These are phyloP conservation scores for Ictalurus punctatus DNA, from an alignment of 2,113 vertebrate species.

Conservation along the genomic window DNA sequence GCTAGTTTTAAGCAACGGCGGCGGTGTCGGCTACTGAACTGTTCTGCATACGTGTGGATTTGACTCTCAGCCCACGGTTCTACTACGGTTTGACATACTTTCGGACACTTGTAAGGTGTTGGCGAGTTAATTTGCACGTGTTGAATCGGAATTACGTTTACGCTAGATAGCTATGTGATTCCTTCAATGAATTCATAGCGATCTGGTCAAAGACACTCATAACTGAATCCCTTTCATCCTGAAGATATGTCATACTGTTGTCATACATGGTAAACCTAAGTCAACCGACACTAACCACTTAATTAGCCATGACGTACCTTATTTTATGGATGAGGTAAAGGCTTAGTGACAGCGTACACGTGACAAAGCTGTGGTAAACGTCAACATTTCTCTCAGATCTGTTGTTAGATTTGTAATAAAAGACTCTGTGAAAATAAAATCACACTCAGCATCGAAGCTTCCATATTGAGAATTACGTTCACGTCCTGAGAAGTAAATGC, in stretches of 20 bases:
- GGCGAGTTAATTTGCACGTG: neutral
- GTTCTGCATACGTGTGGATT: neutral
- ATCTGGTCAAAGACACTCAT: neutral
- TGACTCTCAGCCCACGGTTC: neutral
- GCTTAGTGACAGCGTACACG: neutral
- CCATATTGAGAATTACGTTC: neutral
- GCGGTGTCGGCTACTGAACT: neutral
- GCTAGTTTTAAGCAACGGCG: neutral
- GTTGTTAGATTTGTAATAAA: neutral
- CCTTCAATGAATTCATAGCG: neutral
- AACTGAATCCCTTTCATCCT: neutral
- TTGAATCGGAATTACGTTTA: neutral
- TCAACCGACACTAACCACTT: neutral
- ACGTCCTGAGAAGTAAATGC: no score
- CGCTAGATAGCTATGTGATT: neutral
- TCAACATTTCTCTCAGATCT: neutral
- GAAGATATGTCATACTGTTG: neutral
- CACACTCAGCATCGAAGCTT: neutral
- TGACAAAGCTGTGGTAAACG: neutral
- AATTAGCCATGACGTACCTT: neutral
- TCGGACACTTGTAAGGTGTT: neutral
- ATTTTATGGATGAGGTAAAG: neutral
- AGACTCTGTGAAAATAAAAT: neutral
- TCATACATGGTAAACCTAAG: neutral
- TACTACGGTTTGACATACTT: neutral